Base-by-base conservation (phyloP, 2,888 invertebrate genomes). In the Perizoma affinitatum region DNA sequence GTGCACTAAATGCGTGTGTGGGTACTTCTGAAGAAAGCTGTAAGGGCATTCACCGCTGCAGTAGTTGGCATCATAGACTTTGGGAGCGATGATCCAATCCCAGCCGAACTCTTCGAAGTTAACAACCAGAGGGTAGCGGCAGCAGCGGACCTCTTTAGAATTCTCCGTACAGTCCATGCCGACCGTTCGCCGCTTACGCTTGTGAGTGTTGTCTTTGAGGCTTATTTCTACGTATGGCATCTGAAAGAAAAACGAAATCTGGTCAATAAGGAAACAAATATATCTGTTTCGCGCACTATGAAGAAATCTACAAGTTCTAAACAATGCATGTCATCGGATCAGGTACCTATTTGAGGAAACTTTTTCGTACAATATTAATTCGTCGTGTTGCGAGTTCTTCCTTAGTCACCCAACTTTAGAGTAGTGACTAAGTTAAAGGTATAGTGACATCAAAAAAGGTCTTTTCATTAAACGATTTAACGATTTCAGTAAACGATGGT, bases 71-170 rank as follows among this genome's bases (percentile, higher is more conserved):
- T 97, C 96, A 92, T 98, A 99, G 63, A 95, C 94, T 77, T 97
- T 97, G 0, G 99, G 99, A 0, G 98, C 98, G 61, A 99, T 97
- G 76, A 99, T 97, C 96, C 98, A 99, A 82, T 98, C 97, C 98
- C 98, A 99, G 35, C 98, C 98, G 81, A 99, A 98, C 79, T 96
- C 95, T 72, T 97, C 96, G 84, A 99, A 99, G 92, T 98, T 97
- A 10, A 99, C 97, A 9, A 95, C 95, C 46, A 99, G 93, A 0
- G 98, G 98, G 87, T 98, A 98, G 5, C 98, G 95, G 82, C 99
- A 99, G 89, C 99, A 99, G 48, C 97, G 94, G 36, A 95, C 94
- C 78, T 98, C 97, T 71, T 95, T 93, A 7, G 95, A 95, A 71
- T 94, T 94, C 73, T 97, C 97, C 58, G 96, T 95, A 89, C 98